A percentile compares a stretch with the other conserved stretches of the same genome.
Evolutionary conservation across 2,888 invertebrate species (phyloP).

Genomic region (Liopterus haemorrhoidalis): DNA sequence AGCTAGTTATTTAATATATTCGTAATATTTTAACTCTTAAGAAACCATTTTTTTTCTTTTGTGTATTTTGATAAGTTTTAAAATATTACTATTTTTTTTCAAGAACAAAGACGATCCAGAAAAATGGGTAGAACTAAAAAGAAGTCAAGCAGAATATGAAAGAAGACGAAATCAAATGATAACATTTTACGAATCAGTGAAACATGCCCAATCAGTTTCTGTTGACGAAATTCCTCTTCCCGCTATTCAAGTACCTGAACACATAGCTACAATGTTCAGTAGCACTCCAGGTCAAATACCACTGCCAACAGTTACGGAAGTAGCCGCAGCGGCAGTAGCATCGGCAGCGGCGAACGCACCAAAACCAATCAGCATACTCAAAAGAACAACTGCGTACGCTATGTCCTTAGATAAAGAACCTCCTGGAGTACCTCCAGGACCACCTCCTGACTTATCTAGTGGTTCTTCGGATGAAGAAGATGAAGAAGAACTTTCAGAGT

Average conservation of each 20-base stretch:
- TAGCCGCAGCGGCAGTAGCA: background rate
- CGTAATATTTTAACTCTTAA: constrained; percentile 5
- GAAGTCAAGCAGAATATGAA: constrained; percentile 89
- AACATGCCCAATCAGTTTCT: constrained; percentile 90
- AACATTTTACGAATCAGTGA: constrained; percentile 90
- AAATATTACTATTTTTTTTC: constrained; percentile 28
- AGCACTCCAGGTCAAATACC: constrained; percentile 50
- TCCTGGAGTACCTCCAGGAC: constrained; percentile 83
- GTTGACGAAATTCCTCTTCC: constrained; percentile 94
- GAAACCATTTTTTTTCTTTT: constrained; percentile 8
- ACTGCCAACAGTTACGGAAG: constrained; percentile 42
- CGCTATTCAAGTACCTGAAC: constrained; percentile 47
- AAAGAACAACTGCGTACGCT: constrained; percentile 17
- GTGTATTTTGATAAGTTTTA: background rate
- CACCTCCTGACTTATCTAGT: constrained; percentile 67
- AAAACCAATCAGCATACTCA: constrained; percentile 14
- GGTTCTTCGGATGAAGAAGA: constrained; percentile 55
- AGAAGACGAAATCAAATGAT: constrained; percentile 79
- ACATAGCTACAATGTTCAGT: constrained; percentile 31
- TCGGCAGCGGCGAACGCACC: background rate
- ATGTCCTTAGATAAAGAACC: constrained; percentile 57
- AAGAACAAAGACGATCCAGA: constrained; percentile 95
- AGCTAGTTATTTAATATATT: background rate
- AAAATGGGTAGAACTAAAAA: constrained; percentile 85
- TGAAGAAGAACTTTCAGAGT: constrained; percentile 38